phyloP scores from a whole-genome alignment of 2,888 invertebrate genomes.

The Nymphalis polychloros region DNA sequence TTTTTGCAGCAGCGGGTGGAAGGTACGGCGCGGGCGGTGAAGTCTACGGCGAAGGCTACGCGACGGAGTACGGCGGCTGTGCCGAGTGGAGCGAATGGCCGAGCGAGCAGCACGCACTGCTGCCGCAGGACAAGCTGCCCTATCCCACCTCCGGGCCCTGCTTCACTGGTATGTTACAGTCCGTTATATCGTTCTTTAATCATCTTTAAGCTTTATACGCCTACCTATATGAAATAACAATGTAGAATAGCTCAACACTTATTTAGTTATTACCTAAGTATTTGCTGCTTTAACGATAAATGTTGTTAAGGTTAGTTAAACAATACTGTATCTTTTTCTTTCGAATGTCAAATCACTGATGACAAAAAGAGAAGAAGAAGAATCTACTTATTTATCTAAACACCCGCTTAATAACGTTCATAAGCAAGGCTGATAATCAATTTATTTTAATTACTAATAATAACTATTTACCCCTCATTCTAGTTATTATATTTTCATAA shows the following conservation, averaged over 20 bases:
- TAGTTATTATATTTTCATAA: not conserved
- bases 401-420: too few relatives aligned
- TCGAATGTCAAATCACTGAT: too few relatives aligned
- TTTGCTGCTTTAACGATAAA: too few relatives aligned
- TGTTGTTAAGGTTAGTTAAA: too few relatives aligned
- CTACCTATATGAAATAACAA: not conserved
- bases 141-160: conserved; percentile 82
- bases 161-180: conserved; percentile 79
- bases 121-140: conserved; percentile 77
- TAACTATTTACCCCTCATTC: too few relatives aligned
- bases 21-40: conserved; percentile 66
- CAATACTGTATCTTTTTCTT: too few relatives aligned
- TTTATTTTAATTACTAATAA: too few relatives aligned
- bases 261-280: too few relatives aligned
- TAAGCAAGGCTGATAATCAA: too few relatives aligned
- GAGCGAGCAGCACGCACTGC: conserved; percentile 73
- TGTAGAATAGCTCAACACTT: not conserved
- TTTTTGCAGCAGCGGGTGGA: conserved; percentile 61
- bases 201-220: not conserved
- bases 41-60: conserved; percentile 73
- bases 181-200: not conserved
- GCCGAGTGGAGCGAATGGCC: conserved; percentile 77
- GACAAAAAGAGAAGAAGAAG: too few relatives aligned
- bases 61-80: conserved; percentile 74
- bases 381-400: too few relatives aligned